phyloP scores from a whole-genome alignment of 1,140 invertebrate species.

The Drosophila pallidifrons region DNA sequence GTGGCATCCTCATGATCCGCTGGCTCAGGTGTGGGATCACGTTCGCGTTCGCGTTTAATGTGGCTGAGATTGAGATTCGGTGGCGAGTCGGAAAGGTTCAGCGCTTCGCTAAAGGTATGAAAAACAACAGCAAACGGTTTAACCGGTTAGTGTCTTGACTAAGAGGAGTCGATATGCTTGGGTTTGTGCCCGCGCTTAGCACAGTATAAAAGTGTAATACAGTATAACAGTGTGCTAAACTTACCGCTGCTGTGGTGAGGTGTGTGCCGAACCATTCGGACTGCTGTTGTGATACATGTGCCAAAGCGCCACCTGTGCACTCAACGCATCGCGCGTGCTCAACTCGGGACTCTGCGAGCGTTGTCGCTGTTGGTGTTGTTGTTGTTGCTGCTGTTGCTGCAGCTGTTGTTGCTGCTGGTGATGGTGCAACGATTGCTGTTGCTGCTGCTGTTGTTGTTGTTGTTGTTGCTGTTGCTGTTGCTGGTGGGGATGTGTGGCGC shows the following conservation, averaged over 20 bases:
- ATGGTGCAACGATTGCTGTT: constrained; percentile 86
- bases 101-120: constrained; percentile 86
- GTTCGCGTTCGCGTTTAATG: constrained; percentile 88
- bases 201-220: background rate
- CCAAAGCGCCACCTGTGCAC: constrained; percentile 91
- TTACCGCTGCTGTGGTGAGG: constrained; percentile 78
- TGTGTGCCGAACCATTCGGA: constrained; percentile 77
- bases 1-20: constrained; percentile 65
- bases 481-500: constrained; percentile 85
- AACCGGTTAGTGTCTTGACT: constrained; percentile 36
- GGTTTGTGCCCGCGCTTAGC: background rate
- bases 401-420: constrained; percentile 85
- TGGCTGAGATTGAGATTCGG: constrained; percentile 82
- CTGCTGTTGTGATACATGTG: constrained; percentile 91
- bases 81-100: constrained; percentile 88
- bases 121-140: background rate
- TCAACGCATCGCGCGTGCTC: constrained; percentile 87
- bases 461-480: constrained; percentile 85
- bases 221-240: constrained; percentile 12
- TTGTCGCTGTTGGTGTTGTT: constrained; percentile 73
- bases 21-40: constrained; percentile 84
- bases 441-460: constrained; percentile 85
- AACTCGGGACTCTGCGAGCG: constrained; percentile 87
- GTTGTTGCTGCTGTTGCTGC: constrained; percentile 82
- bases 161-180: background rate